These are phyloP conservation scores for Platypus cylindrus DNA, from an alignment of 2,888 invertebrate genomes.

Conservation along the genomic window DNA sequence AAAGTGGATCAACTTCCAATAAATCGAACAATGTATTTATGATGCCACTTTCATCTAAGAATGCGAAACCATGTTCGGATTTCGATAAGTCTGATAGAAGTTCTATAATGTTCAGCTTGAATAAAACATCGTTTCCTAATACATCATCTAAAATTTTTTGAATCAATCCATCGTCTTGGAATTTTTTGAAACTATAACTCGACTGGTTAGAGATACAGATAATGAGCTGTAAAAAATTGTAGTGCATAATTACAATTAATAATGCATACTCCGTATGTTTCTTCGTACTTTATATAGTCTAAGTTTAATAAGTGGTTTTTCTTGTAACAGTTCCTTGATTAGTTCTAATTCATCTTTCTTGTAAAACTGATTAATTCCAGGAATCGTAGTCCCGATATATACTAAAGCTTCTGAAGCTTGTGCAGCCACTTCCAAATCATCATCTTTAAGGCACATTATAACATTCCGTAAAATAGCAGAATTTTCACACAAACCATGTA, in stretches of 20 bases:
- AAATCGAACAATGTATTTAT: constrained; percentile 48
- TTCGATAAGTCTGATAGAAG: constrained; percentile 58
- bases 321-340: too few species aligned
- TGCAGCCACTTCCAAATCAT: constrained; percentile 46
- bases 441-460: constrained; percentile 45
- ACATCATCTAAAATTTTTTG: constrained; percentile 53
- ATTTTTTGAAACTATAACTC: constrained; percentile 43
- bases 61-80: constrained; percentile 58
- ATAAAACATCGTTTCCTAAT: constrained; percentile 53
- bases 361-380: constrained; percentile 36
- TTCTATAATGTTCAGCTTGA: constrained; percentile 71
- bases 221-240: constrained; percentile 39
- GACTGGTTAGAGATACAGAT: constrained; percentile 51
- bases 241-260: neutral
- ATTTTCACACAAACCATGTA: constrained; percentile 26
- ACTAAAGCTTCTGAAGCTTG: constrained; percentile 45
- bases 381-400: constrained; percentile 33
- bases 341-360: too few species aligned
- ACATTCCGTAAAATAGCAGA: constrained; percentile 39
- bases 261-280: neutral
- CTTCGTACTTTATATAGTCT: neutral
- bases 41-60: constrained; percentile 54
- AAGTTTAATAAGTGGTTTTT: neutral
- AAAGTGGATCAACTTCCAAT: constrained; percentile 49
- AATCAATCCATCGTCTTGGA: constrained; percentile 50